phyloP scores from a whole-genome alignment of 2,888 invertebrate species.

The Drosophila percnosoma region DNA sequence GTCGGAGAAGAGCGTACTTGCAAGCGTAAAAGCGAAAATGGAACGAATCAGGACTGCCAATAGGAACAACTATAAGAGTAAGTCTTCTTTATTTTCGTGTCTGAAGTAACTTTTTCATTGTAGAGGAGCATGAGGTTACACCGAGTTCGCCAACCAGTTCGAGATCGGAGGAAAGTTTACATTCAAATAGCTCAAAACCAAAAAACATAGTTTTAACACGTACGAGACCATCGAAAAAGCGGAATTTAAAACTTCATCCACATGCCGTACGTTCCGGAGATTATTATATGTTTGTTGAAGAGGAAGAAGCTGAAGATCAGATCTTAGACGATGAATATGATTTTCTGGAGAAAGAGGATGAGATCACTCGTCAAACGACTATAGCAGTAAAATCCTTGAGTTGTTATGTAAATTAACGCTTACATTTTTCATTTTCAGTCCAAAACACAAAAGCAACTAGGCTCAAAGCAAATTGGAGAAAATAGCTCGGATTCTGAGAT shows the following conservation, averaged over 20 bases:
- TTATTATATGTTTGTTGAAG: conserved; percentile 99
- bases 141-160: background rate
- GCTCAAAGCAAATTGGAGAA: background rate
- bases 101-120: background rate
- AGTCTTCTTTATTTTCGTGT: background rate
- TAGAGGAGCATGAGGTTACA: conserved; percentile 12
- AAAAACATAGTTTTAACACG: conserved; percentile 12
- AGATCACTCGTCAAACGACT: conserved; percentile 41
- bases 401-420: background rate
- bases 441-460: conserved; percentile 1
- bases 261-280: conserved; percentile 98
- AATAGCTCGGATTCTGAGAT: conserved; percentile 54
- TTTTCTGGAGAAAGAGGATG: conserved; percentile 67
- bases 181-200: background rate
- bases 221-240: conserved; percentile 29
- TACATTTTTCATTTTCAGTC: conserved; percentile 34
- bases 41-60: conserved; percentile 96
- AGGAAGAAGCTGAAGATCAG: conserved; percentile 90
- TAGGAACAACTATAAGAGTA: conserved; percentile 85
- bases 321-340: conserved; percentile 87
- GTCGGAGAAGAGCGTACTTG: conserved; percentile 92
- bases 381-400: conserved; percentile 30
- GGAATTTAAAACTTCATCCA: conserved; percentile 88
- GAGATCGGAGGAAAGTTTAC: background rate
- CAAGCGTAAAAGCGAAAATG: conserved; percentile 97